phyloP scores from a whole-genome alignment of 2,888 invertebrate species.

The Xestobium rufovillosum region DNA sequence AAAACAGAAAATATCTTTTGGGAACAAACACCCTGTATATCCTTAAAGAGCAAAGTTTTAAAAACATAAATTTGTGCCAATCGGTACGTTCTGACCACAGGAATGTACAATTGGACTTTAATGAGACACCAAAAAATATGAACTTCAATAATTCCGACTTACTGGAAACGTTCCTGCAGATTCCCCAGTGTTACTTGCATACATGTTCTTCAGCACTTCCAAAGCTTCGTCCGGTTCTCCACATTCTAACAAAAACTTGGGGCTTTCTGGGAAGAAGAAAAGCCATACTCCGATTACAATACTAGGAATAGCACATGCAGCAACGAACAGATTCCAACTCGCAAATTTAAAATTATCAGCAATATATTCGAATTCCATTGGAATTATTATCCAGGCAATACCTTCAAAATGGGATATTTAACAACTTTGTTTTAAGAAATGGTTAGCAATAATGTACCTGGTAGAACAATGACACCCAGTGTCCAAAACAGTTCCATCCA shows the following conservation, averaged over 20 bases:
- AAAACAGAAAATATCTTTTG: too few relatives aligned
- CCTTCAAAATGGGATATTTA: slow-evolving; percentile 43
- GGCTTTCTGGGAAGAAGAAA: slow-evolving; percentile 71
- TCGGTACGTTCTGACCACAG: too few relatives aligned
- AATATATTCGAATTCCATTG: slow-evolving; percentile 55
- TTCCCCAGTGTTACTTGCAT: slow-evolving; percentile 64
- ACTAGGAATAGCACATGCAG: slow-evolving; percentile 65
- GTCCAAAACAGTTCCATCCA: slow-evolving; percentile 87
- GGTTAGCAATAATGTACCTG: too few relatives aligned
- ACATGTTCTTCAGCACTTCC: slow-evolving; percentile 59
- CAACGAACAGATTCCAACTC: slow-evolving; percentile 76
- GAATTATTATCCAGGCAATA: slow-evolving; percentile 73
- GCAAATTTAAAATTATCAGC: slow-evolving; percentile 58
- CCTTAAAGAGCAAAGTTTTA: too few relatives aligned
- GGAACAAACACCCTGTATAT: too few relatives aligned
- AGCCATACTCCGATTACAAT: slow-evolving; percentile 62
- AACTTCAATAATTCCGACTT: too few relatives aligned
- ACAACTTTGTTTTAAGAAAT: slow-evolving; percentile 3
- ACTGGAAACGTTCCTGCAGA: slow-evolving; percentile 65
- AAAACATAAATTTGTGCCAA: too few relatives aligned
- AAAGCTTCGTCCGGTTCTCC: slow-evolving; percentile 72
- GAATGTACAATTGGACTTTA: too few relatives aligned
- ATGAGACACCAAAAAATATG: too few relatives aligned
- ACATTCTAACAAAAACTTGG: slow-evolving; percentile 73
- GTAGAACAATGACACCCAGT: slow-evolving; percentile 65